Evolutionary conservation across 1,140 invertebrate genomes (phyloP), one percentile per base, ranked within the genome.

Genomic region (Pararge aegeria): DNA sequence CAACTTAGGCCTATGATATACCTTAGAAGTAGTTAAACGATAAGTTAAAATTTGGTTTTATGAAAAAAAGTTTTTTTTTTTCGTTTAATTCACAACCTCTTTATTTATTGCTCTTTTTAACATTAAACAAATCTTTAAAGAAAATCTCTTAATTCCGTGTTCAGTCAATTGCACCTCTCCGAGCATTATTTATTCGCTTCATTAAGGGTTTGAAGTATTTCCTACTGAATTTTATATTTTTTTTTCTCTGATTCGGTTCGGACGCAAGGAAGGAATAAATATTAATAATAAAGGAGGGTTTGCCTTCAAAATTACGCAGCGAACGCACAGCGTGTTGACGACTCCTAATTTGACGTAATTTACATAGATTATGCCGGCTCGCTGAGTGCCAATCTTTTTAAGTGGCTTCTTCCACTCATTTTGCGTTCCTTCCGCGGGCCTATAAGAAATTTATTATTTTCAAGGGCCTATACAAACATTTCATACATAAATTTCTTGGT

Each of bases 281-380:
- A 89, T 89, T 85, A 88, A 88, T 87, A 88, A 88, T 88, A 88
- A 83, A 80, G 71, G 82, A 84, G 82, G 85, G 85, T 83, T 88
- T 85, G 82, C 84, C 73, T 87, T 75, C 78, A 68, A 83, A 87
- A 85, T 87, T 85, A 83, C 76, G 63, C 64, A 63, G 76, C 61
- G 74, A 70, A 81, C 82, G 66, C 62, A 67, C 70, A 73, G 69
- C 70, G 83, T 88, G 83, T 85, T 87, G 83, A 87, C 82, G 80
- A 87, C 74, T 89, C 82, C 83, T 89, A 89, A 89, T 89, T 89
- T 89, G 81, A 84, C 75, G 82, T 89, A 81, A 89, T 89, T 89
- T 89, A 75, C 86, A 87, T 89, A 86, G 83, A 89, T 89, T 89
- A 89, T 86, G 82, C 80, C 82, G 75, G 83, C 73, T 84, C 86